A percentile compares a stretch with the other conserved stretches of the same genome.
phyloP scores from a whole-genome alignment of 2,888 invertebrate species.

The Oscheius sp. region DNA sequence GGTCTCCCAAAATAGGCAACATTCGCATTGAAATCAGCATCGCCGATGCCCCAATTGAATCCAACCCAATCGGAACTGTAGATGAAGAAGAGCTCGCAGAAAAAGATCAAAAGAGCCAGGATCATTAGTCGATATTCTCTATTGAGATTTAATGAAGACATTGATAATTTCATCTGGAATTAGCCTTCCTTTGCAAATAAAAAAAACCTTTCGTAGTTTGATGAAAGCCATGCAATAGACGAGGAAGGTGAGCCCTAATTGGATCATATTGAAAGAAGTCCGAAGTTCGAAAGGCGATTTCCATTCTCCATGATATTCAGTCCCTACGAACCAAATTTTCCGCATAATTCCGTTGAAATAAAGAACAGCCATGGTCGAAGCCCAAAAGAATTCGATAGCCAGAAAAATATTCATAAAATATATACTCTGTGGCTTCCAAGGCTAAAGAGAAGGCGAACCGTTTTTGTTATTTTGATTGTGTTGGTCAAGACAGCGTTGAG shows the following conservation, averaged over 20 bases:
- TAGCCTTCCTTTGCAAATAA: not conserved
- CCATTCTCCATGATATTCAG: constrained; percentile 3
- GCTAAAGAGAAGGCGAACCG: not conserved
- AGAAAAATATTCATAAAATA: not conserved
- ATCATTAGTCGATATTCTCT: constrained; percentile 1
- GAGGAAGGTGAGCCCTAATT: not conserved
- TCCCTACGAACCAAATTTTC: constrained; percentile 11
- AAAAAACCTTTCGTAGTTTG: not conserved
- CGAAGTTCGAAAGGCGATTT: constrained; percentile 1
- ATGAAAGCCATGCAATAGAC: constrained; percentile 3
- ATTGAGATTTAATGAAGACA: not conserved
- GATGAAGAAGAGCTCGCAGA: constrained; percentile 6
- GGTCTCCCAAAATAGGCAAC: constrained; percentile 10
- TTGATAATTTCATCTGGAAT: not conserved
- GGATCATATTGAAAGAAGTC: not conserved
- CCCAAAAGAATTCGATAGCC: constrained; percentile 5
- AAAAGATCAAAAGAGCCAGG: constrained; percentile 12
- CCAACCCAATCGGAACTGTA: constrained; percentile 24
- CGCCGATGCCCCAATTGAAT: constrained; percentile 13
- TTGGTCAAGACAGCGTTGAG: constrained; percentile 5
- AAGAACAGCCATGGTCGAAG: not conserved
- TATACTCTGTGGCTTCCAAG: not conserved
- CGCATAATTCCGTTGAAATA: constrained; percentile 2
- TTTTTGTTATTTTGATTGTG: not conserved
- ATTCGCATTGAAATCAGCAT: constrained; percentile 12